phyloP scores from a whole-genome alignment of 53 echinoderm and acorn worm genomes.

The Antedon mediterranea region DNA sequence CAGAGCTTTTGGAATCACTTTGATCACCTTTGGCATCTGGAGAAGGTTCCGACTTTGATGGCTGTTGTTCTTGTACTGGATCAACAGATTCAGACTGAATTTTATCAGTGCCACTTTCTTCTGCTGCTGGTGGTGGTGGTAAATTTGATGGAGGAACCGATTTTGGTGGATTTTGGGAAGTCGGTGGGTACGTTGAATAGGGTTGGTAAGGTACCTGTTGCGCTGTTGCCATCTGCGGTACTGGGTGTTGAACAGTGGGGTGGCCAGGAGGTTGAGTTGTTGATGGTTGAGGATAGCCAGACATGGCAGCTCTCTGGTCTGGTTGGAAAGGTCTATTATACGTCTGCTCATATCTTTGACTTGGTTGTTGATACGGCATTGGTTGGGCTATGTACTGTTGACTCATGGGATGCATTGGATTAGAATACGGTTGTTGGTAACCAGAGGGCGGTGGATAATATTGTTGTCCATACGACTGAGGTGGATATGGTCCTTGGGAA shows the following conservation, averaged over 20 bases:
- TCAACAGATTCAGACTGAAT: conserved; percentile 21
- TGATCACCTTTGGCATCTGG: neutral
- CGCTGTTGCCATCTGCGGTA: neutral
- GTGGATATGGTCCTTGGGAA: conserved; percentile 15
- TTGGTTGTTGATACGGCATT: conserved; percentile 1
- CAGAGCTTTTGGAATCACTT: neutral
- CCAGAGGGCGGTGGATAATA: conserved; percentile 40
- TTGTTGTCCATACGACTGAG: conserved; percentile 45
- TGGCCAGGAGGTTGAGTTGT: neutral
- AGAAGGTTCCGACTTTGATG: conserved; percentile 2
- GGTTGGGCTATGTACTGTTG: conserved; percentile 37
- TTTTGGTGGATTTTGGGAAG: conserved; percentile 31
- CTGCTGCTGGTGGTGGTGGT: no score
- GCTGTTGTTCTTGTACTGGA: neutral
- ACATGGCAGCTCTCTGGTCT: neutral
- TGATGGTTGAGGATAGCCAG: neutral
- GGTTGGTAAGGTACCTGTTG: conserved; percentile 45
- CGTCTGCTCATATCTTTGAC: neutral
- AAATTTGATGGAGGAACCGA: conserved; percentile 13
- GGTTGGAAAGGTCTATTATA: neutral
- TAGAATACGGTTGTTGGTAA: conserved; percentile 26
- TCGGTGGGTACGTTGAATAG: conserved; percentile 23
- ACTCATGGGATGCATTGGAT: conserved; percentile 11
- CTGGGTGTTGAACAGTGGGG: neutral
- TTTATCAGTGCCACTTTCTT: conserved; percentile 53